Percentiles rank a stretch among this genome's conserved stretches.
Conservation (phyloP, 2,888 invertebrate species). For the Agriotes lineatus region DNA sequence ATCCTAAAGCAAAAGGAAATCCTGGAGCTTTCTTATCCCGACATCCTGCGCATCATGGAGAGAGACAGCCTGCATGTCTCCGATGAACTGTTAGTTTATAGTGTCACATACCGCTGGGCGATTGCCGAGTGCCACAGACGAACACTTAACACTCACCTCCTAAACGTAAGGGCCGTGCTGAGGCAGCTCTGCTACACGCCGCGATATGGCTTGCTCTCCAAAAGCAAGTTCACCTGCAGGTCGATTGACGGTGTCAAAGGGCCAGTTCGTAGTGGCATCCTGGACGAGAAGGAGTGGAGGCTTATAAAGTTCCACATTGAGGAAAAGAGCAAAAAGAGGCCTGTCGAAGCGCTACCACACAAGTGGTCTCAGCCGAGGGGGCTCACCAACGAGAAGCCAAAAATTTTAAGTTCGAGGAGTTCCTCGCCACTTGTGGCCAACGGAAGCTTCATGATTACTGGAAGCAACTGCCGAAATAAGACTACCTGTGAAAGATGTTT, state of each 20-base stretch:
- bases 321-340: constrained; percentile 57
- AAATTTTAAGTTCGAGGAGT: constrained; percentile 54
- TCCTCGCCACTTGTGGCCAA: constrained; percentile 42
- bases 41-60: constrained; percentile 74
- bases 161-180: constrained; percentile 69
- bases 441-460: constrained; percentile 39
- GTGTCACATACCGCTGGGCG: constrained; percentile 71
- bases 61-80: constrained; percentile 77
- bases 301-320: constrained; percentile 60
- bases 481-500: constrained; percentile 59
- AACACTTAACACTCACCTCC: constrained; percentile 67
- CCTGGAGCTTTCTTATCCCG: constrained; percentile 74
- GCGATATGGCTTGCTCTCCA: constrained; percentile 71
- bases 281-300: constrained; percentile 68
- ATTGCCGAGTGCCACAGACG: constrained; percentile 70
- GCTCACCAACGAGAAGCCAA: constrained; percentile 52
- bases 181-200: constrained; percentile 61
- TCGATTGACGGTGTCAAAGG: constrained; percentile 59
- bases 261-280: constrained; percentile 69
- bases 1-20: constrained; percentile 71
- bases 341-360: constrained; percentile 56
- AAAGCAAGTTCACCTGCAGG: constrained; percentile 70
- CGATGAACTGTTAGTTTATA: constrained; percentile 73
- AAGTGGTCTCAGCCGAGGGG: constrained; percentile 57
- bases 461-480: constrained; percentile 46